These are phyloP conservation scores for Zhengitettix transpicula DNA, from an alignment of 2,888 invertebrate genomes.

Conservation along the genomic window DNA sequence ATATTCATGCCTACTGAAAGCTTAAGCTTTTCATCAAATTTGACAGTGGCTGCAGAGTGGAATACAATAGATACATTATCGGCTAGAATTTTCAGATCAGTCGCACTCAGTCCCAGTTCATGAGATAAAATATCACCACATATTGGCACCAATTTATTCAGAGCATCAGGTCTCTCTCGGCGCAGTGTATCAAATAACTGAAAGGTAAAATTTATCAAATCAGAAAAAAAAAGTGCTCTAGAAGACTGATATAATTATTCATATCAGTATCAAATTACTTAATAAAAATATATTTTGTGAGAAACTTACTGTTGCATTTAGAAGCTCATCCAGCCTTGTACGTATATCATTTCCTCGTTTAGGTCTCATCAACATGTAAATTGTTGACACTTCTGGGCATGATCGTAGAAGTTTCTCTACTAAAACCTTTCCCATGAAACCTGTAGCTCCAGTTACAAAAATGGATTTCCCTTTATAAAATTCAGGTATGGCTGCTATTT, in stretches of 20 bases:
- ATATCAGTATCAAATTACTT: too few species aligned
- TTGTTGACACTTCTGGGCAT: slow-evolving; percentile 61
- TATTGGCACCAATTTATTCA: slow-evolving; percentile 46
- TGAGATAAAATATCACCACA: slow-evolving; percentile 43
- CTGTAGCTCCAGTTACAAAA: slow-evolving; percentile 69
- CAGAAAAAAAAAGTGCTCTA: too few species aligned
- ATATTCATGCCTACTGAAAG: slow-evolving; percentile 62
- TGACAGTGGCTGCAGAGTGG: slow-evolving; percentile 68
- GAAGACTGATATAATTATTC: too few species aligned
- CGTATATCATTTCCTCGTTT: slow-evolving; percentile 32
- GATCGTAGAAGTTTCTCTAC: slow-evolving; percentile 71
- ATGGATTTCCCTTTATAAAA: slow-evolving; percentile 50
- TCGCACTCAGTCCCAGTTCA: slow-evolving; percentile 35
- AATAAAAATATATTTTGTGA: too few species aligned
- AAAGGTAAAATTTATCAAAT: too few species aligned
- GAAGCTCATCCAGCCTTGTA: too few species aligned
- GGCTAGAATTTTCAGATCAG: slow-evolving; percentile 32
- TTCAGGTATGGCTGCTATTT: too few species aligned
- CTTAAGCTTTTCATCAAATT: slow-evolving; percentile 61
- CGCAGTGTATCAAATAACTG: slow-evolving; percentile 46
- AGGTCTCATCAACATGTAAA: slow-evolving; percentile 63
- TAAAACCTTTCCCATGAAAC: slow-evolving; percentile 76
- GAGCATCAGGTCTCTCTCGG: slow-evolving; percentile 33
- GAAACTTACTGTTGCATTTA: too few species aligned
- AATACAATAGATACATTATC: slow-evolving; percentile 57